Base-by-base conservation (phyloP, 2,888 invertebrate genomes). In the Thecocarcelia acutangulata region DNA sequence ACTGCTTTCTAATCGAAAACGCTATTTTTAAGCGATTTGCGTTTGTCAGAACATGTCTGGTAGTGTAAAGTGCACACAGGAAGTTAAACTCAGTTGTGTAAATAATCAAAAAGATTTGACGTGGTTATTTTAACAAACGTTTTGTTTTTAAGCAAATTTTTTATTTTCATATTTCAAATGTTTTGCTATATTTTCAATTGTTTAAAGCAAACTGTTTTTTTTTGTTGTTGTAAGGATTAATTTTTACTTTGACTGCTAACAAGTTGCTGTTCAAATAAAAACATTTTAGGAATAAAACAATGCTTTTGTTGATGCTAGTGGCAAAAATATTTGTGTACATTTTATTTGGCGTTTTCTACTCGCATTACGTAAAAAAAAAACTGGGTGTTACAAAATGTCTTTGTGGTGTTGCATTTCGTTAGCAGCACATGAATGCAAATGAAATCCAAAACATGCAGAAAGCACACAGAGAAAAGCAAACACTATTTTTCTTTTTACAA, bases 321-420 rank as follows among this genome's bases (percentile, higher is more conserved):
- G 72, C 46, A 40, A 17, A 59, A 70, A 50, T 72, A 33, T 42
- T 72, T 61, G 61, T 54, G 28, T 63, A 44, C 6, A 61, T 63
- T 72, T 42, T 44, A 24, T 52, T 72, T 61, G 12, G 33, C 17
- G 33, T 19, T 54, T n/a, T 24, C 15, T 33, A 33, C 9, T 33
- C 9, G 33, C 33, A 33, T 6, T 3, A 33, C 2, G 12, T n/a
- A 28, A 63, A 54, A 6, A 15, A 12, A 52, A 15, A 17, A 33
- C 12, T 12, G 37, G 56, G 56, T 48, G 64, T 66, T 48, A 17
- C 21, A 40, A 48, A 46, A 58, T 64, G n/a, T 48, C 58, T 58
- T 66, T 64, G 64, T 66, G 74, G 64, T 56, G 58, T 64, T 56
- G 48, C 46, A 66, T 64, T 66, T 40, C 74, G 48, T 74, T 56